These are phyloP conservation scores for Montipora efflorescens DNA, from an alignment of 64 coral and sea anemone genomes.

Conservation along the genomic window DNA sequence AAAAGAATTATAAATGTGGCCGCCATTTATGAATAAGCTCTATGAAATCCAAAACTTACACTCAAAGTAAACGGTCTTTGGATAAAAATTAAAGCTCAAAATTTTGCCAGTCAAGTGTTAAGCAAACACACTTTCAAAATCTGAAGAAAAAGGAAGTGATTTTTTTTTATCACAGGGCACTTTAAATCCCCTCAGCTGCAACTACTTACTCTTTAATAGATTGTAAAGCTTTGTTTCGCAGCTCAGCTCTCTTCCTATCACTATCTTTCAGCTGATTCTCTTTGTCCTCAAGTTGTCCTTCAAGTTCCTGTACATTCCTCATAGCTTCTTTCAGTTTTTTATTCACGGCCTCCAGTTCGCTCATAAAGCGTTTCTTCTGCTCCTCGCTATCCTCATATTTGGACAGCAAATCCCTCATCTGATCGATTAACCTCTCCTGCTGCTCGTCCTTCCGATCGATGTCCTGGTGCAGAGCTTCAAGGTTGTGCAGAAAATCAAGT, in stretches of 20 bases:
- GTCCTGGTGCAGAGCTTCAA: constrained; percentile 80
- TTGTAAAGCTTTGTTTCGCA: constrained; percentile 85
- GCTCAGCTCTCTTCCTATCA: constrained; percentile 90
- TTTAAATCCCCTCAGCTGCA: too few species aligned
- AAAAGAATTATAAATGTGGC: too few species aligned
- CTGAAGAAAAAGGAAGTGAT: too few species aligned
- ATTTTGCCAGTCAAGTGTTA: too few species aligned
- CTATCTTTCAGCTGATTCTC: constrained; percentile 91
- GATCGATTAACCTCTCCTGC: constrained; percentile 78
- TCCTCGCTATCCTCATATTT: constrained; percentile 85
- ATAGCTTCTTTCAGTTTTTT: constrained; percentile 78
- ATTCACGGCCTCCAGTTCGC: constrained; percentile 63
- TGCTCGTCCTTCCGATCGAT: constrained; percentile 87
- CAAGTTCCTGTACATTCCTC: constrained; percentile 65
- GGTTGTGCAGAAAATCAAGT: constrained; percentile 61
- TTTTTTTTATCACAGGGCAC: too few species aligned
- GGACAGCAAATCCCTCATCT: constrained; percentile 75
- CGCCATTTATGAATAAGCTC: too few species aligned
- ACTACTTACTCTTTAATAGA: constrained; percentile 94
- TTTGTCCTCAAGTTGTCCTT: constrained; percentile 73
- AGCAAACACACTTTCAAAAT: too few species aligned
- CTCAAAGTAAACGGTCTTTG: too few species aligned
- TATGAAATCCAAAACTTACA: too few species aligned
- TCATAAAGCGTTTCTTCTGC: constrained; percentile 68
- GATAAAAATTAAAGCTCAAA: too few species aligned